Percentiles rank a stretch among this genome's conserved stretches.
These are phyloP conservation scores for Salpingus planirostris DNA, from an alignment of 2,888 invertebrate genomes.

Conservation along the genomic window DNA sequence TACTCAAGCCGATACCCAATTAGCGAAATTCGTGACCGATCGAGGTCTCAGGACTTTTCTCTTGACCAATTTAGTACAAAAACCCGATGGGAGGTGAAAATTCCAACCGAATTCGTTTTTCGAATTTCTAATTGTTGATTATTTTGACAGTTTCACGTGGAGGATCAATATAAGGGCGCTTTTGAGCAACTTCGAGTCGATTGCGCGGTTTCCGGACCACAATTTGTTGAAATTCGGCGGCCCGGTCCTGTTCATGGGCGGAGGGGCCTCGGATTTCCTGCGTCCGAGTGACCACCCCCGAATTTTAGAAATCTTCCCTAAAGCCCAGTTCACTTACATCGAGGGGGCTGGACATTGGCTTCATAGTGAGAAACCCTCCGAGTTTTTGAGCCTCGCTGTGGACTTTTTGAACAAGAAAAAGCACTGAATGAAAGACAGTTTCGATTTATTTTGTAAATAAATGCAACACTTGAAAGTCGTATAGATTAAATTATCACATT, in stretches of 20 bases:
- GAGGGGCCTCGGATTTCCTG: conserved; percentile 74
- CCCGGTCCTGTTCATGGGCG: conserved; percentile 77
- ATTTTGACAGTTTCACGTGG: conserved; percentile 55
- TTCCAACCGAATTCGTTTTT: too few species aligned
- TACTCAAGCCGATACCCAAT: conserved; percentile 54
- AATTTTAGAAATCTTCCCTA: conserved; percentile 65
- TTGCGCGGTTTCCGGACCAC: conserved; percentile 56
- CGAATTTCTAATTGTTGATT: too few species aligned
- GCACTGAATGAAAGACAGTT: too few species aligned
- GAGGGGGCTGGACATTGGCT: conserved; percentile 88
- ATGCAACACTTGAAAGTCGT: too few species aligned
- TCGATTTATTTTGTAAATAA: too few species aligned
- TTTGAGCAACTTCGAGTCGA: conserved; percentile 53
- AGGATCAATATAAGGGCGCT: conserved; percentile 70
- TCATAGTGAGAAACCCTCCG: conserved; percentile 80
- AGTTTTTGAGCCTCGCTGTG: conserved; percentile 58
- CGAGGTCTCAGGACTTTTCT: conserved; percentile 65
- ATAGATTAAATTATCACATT: conserved; percentile 13
- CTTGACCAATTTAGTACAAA: conserved; percentile 68
- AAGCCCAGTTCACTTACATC: conserved; percentile 59
- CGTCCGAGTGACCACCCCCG: conserved; percentile 52
- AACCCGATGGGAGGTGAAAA: conserved; percentile 33
- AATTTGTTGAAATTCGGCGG: conserved; percentile 39
- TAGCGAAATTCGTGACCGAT: conserved; percentile 50
- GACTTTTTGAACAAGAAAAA: conserved; percentile 48